Evolutionary conservation across 35 echinoderm and acorn worm genomes (phyloP), one percentile per base, ranked within the genome.

Genomic region (Heliocidaris tuberculata): DNA sequence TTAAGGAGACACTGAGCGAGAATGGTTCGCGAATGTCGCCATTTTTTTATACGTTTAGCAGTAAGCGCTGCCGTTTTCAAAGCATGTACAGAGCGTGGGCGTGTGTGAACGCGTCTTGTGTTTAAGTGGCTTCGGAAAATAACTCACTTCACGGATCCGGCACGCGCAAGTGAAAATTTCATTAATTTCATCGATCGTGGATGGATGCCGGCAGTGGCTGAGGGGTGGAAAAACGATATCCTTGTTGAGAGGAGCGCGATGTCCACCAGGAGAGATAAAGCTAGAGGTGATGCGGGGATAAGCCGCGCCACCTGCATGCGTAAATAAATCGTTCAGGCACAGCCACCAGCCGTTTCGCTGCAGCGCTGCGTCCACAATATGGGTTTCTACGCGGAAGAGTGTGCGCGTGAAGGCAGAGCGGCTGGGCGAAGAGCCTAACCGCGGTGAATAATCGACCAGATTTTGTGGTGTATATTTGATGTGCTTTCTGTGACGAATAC

Each of bases 61-160:
- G 60, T 16, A 70, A 70, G 13, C 65, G 19, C 65, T n/a, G 27
- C 21, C 21, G 65, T 78, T 24, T 78, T 24, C 65, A n/a, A n/a
- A n/a, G 65, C 65, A 5, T 78, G 19, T 3, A n/a, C n/a, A 78
- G 27, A 78, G 5, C 65, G 65, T 21, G 21, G 65, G 65, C 21
- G 65, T 11, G 91, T 93, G 91, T 93, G 91, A 93, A 93, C 47
- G 50, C 27, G n/a, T 13, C 27, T 59, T 93, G 91, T 59, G 91
- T 93, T 93, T 93, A 93, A 93, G 91, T 93, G 91, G 91, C 91
- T 93, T 93, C 91, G 91, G 91, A 93, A 93, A 93, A 93, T 93
- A 93, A 93, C 91, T 93, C 91, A 93, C 91, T 93, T 93, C 91
- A 93, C 91, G 50, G 91, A 93, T 93, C 91, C 91, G 91, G 47